These are phyloP conservation scores for Regulus satrapa DNA, from an alignment of 2,113 vertebrate species.

Conservation along the genomic window DNA sequence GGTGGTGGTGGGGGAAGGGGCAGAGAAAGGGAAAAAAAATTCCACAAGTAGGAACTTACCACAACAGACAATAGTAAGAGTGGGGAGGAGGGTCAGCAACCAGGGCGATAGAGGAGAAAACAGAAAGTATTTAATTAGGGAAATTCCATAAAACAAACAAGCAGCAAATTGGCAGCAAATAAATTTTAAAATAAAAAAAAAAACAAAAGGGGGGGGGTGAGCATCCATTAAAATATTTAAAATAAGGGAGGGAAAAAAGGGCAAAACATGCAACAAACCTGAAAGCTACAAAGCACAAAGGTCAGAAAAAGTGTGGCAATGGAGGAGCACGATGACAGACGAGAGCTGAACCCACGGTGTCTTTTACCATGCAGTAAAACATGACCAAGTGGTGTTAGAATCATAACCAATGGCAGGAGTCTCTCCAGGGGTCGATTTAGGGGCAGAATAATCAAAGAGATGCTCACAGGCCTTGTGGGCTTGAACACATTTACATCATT, in stretches of 20 bases:
- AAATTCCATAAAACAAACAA: slow-evolving; percentile 85
- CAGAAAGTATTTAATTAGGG: slow-evolving; percentile 98
- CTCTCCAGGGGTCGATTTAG: slow-evolving; percentile 96
- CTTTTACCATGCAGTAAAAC: slow-evolving; percentile 86
- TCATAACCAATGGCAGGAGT: slow-evolving; percentile 71
- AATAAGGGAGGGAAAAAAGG: slow-evolving; percentile 33
- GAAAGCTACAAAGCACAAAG: slow-evolving; percentile 69
- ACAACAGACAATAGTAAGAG: slow-evolving; percentile 99
- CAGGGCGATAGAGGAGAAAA: slow-evolving; percentile 96
- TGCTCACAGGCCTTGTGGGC: slow-evolving; percentile 69
- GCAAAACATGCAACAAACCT: slow-evolving; percentile 73
- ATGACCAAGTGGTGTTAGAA: slow-evolving; percentile 79
- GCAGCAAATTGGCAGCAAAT: slow-evolving; percentile 80
- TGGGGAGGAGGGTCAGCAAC: slow-evolving; percentile 96
- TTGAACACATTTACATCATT: not conserved
- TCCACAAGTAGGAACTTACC: slow-evolving; percentile 96
- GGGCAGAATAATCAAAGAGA: slow-evolving; percentile 45
- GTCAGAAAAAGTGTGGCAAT: slow-evolving; percentile 64
- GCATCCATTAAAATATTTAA: slow-evolving; percentile 76
- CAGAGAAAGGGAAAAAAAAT: slow-evolving; percentile 40
- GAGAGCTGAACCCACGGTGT: slow-evolving; percentile 66
- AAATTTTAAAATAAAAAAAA: slow-evolving; percentile 56
- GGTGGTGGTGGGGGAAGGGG: not conserved
- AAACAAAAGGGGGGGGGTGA: not conserved
- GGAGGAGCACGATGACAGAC: slow-evolving; percentile 57